Evolutionary conservation across 2,797 vertebrate genomes (phyloP), one percentile per base, ranked within the genome.

Genomic region (Tangara arthus): DNA sequence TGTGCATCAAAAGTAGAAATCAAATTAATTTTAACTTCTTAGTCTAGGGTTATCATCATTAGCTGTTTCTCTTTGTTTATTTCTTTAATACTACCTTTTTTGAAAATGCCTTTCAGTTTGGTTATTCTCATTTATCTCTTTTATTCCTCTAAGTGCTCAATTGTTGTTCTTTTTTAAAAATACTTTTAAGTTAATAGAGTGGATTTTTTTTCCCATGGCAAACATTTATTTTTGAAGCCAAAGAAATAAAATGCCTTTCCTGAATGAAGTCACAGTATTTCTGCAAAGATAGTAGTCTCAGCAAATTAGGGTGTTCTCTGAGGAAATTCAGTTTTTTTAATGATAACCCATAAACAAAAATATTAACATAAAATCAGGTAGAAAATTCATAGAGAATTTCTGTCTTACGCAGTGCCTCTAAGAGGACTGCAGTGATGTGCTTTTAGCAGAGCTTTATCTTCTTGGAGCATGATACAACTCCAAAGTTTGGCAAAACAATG

Each of bases 41-140:
- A 32, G 0, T 47, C 27, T 21, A 20, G 49, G 16, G 9, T 61
- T 78, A 79, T 23, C 23, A 16, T 66, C 0, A 0, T n/a, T 76
- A 61, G 11, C 37, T 60, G 4, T 78, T 85, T 89, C 8, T 77
- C 9, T 12, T 46, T 55, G 14, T 34, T 77, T 5, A 17, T 1
- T 52, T 82, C 63, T 70, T 85, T 41, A 27, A 70, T 42, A 73
- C 32, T 71, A 17, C 2, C 15, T 53, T 50, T 47, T 6, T 50
- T 19, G 2, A n/a, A 69, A 15, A 52, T 84, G 9, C 24, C 11
- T 64, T 89, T 89, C 53, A 57, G 4, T 85, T 71, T 37, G 27
- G 6, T 85, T 83, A 14, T 65, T 80, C 23, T 53, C 28, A 41
- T 56, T 77, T 73, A 11, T 21, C 28, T 85, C 32, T 68, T 84